phyloP scores from a whole-genome alignment of 2,113 vertebrate species.

The Grantiella picta region DNA sequence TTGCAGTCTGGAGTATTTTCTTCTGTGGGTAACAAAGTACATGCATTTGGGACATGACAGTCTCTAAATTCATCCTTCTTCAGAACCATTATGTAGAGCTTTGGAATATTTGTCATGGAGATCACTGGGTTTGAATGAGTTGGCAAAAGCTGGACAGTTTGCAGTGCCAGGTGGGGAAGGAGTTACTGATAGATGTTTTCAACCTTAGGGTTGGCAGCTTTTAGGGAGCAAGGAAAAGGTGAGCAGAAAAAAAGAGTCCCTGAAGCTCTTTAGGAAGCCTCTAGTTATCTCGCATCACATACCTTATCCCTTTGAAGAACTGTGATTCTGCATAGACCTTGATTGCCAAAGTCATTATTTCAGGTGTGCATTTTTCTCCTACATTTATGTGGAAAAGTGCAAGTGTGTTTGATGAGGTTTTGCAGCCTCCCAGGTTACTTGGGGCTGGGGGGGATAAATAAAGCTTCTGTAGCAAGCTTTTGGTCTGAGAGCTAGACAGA shows the following conservation, averaged over 20 bases:
- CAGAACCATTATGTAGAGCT: neutral
- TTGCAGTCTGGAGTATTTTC: neutral
- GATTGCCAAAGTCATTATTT: neutral
- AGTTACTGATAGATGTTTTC: neutral
- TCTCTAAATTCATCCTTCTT: neutral
- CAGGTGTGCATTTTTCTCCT: neutral
- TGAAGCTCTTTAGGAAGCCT: neutral
- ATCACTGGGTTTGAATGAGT: neutral
- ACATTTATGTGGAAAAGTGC: fast-evolving
- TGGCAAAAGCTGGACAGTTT: neutral
- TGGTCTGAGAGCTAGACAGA: neutral
- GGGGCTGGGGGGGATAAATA: neutral
- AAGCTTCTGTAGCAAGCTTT: neutral
- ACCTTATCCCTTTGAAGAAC: neutral
- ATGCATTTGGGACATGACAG: neutral
- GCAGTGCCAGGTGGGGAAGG: neutral
- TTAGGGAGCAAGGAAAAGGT: neutral
- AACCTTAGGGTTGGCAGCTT: neutral
- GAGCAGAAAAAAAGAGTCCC: neutral
- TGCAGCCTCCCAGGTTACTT: neutral
- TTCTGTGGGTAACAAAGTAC: neutral
- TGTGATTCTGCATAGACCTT: neutral
- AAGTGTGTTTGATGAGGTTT: neutral
- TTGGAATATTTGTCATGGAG: neutral
- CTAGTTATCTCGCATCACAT: neutral